These are phyloP conservation scores for Aphelocoma californica DNA, from an alignment of 2,797 vertebrate genomes.

Conservation along the genomic window DNA sequence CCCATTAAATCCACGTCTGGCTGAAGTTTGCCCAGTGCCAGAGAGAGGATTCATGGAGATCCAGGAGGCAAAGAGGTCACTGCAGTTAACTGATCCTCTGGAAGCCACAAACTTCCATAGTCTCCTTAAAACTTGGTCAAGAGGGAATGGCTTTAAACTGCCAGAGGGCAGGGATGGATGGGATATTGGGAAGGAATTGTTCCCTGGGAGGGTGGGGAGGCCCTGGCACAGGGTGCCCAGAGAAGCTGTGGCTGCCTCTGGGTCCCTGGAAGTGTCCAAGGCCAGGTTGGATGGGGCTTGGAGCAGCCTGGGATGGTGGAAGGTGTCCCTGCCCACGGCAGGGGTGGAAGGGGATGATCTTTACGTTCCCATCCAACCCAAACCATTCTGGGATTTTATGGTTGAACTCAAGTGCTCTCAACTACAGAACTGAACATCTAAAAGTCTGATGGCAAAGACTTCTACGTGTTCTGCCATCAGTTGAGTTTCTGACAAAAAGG, in stretches of 20 bases:
- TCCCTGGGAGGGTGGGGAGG: accelerated
- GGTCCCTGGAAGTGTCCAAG: background rate
- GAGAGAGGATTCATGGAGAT: background rate
- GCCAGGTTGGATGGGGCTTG: accelerated
- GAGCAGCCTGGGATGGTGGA: accelerated
- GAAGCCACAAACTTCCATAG: background rate
- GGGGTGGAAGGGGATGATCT: accelerated
- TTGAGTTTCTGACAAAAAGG: background rate
- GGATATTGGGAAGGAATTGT: background rate
- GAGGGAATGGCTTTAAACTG: background rate
- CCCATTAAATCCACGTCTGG: background rate
- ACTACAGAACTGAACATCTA: background rate
- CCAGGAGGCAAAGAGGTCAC: accelerated
- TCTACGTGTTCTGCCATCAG: accelerated
- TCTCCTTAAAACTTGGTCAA: background rate
- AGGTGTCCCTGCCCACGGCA: background rate
- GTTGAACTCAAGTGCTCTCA: background rate
- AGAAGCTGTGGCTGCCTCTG: background rate
- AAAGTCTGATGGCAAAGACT: background rate
- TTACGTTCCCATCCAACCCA: background rate
- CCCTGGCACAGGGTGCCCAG: background rate
- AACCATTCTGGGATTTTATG: background rate
- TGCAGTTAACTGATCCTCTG: background rate
- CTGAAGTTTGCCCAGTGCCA: background rate
- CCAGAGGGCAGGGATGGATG: background rate